Base-by-base conservation (phyloP, 2,113 vertebrate genomes). In the Petrocephalus microphthalmus region DNA sequence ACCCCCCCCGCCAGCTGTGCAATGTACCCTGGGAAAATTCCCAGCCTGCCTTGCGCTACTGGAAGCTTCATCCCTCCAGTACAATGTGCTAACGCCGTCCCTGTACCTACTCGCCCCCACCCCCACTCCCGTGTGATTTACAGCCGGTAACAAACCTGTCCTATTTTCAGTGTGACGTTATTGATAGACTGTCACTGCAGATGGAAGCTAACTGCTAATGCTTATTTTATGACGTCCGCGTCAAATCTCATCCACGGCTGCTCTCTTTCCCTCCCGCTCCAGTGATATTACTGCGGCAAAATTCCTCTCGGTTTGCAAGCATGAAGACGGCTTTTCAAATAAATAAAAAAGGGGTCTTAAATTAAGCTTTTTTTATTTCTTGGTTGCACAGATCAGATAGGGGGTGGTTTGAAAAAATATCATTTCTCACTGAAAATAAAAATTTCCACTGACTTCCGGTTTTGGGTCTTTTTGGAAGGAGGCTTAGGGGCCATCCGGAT, bases 141-240 rank as follows among this genome's bases (percentile, higher is more conserved):
- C 91, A 94, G 94, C 94, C 93, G 92, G 95, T 95, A 96, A 96
- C 95, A 96, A 96, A 96, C 94, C 95, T 96, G 95, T 96, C 95
- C 94, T 92, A 96, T 96, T 96, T 95, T 92, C 94, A 94, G 91
- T 92, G 89, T 91, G 93, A 94, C 94, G 93, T 95, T 96, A 96
- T 95, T 96, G 95, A 96, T 96, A 95, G 95, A 93, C 94, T 95
- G 95, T 95, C 95, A 94, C 94, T 94, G 95, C 91, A 92, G 92
- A 95, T 94, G 92, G 93, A 92, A 92, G 93, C 92, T 94, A 95
- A 95, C 93, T 91, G 92, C 94, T 96, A 96, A 96, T 96, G 93
- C 94, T 92, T 95, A 92, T 96, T 96, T 95, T 96, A 96, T 95
- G 94, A 94, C 91, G 92, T 93, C 92, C 93, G 91, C 93, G 94